A percentile compares a stretch with the other conserved stretches of the same genome.
Evolutionary conservation across 1,140 invertebrate genomes (phyloP).

Genomic region (Hetaerina americana): DNA sequence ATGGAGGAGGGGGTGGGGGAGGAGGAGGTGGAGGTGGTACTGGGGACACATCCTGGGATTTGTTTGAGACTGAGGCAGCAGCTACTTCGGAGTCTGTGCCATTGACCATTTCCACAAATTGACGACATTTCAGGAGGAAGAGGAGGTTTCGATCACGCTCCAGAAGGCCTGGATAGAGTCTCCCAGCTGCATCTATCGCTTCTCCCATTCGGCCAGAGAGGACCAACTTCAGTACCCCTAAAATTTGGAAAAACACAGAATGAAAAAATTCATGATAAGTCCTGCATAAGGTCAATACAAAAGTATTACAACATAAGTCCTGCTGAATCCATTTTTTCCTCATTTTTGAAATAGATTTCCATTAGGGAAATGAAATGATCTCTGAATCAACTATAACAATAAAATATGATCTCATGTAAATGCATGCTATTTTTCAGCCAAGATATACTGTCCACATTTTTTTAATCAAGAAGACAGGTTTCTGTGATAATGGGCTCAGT

Average conservation of each 20-base stretch:
- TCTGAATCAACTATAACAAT: too few relatives aligned
- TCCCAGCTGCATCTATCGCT: slow-evolving; percentile 79
- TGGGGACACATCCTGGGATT: neutral
- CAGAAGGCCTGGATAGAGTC: slow-evolving; percentile 80
- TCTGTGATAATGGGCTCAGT: too few relatives aligned
- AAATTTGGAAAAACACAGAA: slow-evolving; percentile 17
- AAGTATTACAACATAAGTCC: too few relatives aligned
- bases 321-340: too few relatives aligned
- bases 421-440: too few relatives aligned
- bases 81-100: slow-evolving; percentile 46
- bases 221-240: slow-evolving; percentile 88
- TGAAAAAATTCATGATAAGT: neutral
- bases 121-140: slow-evolving; percentile 90
- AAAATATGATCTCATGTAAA: too few relatives aligned
- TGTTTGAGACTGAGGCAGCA: neutral
- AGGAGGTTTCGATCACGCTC: slow-evolving; percentile 80
- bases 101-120: slow-evolving; percentile 94
- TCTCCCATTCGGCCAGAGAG: slow-evolving; percentile 85
- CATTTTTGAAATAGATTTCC: too few relatives aligned
- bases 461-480: too few relatives aligned
- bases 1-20: neutral
- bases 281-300: too few relatives aligned
- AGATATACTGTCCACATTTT: too few relatives aligned
- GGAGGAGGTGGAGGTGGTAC: neutral
- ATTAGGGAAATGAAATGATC: too few relatives aligned